These are phyloP conservation scores for Aplidium turbinatum DNA, from an alignment of 23 tunicate species.

Conservation along the genomic window DNA sequence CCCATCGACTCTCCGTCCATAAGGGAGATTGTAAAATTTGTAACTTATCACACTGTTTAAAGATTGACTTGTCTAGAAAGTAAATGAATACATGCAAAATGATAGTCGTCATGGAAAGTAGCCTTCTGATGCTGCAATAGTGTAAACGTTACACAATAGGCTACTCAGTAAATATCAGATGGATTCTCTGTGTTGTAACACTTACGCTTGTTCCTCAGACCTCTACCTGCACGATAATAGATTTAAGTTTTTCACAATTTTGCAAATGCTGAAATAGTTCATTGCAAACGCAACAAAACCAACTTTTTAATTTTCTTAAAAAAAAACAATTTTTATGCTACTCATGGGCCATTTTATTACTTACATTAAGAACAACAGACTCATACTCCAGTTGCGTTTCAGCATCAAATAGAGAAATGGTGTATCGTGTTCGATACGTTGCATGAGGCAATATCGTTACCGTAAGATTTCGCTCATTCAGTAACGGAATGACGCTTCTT, in stretches of 20 bases:
- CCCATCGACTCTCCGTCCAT: slow-evolving; percentile 31
- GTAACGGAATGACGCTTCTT: neutral
- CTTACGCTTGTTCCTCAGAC: no score
- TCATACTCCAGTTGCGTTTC: neutral
- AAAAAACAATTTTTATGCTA: no score
- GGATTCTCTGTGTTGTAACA: no score
- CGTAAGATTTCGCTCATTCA: neutral
- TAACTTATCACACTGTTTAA: slow-evolving; percentile 2
- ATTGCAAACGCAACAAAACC: no score
- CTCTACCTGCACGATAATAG: no score
- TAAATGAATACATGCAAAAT: neutral
- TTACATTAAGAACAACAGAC: neutral
- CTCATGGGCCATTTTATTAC: no score
- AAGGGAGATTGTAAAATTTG: slow-evolving; percentile 3
- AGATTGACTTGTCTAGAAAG: neutral
- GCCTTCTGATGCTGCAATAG: neutral
- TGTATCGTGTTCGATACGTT: slow-evolving; percentile 2
- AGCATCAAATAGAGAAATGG: neutral
- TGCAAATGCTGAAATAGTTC: no score
- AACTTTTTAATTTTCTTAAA: no score
- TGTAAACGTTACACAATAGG: no score
- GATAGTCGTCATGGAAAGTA: no score
- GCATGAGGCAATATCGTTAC: slow-evolving; percentile 19
- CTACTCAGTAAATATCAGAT: no score
- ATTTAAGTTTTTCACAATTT: no score